Percentiles rank a stretch among this genome's conserved stretches.
phyloP scores from a whole-genome alignment of 2,113 vertebrate species.

The Saimiri boliviensis region DNA sequence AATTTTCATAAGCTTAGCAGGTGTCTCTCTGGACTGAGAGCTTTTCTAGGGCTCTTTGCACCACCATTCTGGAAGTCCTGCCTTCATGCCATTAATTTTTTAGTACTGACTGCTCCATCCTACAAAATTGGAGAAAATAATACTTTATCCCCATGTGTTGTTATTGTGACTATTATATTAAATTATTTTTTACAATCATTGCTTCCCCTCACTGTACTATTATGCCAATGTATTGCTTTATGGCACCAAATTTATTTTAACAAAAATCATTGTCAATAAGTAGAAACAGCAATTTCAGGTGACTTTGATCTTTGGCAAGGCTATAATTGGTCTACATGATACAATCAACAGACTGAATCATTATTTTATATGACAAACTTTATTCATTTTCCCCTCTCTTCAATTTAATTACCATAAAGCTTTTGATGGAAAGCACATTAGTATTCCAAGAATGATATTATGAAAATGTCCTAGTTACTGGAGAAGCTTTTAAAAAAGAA shows the following conservation, averaged over 20 bases:
- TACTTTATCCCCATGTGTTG: not conserved
- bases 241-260: not conserved
- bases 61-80: not conserved
- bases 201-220: not conserved
- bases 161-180: not conserved
- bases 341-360: not conserved
- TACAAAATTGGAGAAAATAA: not conserved
- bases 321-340: constrained; percentile 17
- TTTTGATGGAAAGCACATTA: constrained; percentile 30
- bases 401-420: constrained; percentile 33
- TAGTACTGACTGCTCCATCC: not conserved
- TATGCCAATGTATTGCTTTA: not conserved
- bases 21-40: not conserved
- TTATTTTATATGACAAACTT: constrained; percentile 43
- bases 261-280: not conserved
- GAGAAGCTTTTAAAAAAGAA: not conserved
- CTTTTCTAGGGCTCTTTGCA: not conserved
- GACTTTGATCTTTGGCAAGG: constrained; percentile 28
- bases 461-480: not conserved
- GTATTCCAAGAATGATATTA: not conserved
- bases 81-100: not conserved
- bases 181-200: not conserved
- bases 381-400: constrained; percentile 10
- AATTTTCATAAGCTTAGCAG: not conserved
- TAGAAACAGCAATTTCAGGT: constrained; percentile 4